phyloP scores from a whole-genome alignment of 2,888 invertebrate species.

The Subacronicta megacephala region DNA sequence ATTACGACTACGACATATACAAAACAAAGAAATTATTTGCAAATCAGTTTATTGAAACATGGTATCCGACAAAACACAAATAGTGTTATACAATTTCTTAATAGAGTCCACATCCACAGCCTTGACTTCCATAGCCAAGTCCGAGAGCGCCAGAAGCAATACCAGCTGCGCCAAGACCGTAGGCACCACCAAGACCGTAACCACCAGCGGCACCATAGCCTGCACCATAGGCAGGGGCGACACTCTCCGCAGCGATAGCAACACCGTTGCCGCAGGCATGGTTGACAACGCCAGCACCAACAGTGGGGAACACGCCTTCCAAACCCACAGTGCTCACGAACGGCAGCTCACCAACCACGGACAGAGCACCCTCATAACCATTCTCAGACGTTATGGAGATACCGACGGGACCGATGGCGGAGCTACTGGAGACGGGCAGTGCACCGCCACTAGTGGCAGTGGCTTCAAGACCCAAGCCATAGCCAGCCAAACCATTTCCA shows the following conservation, averaged over 20 bases:
- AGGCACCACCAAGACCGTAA: conserved; percentile 3
- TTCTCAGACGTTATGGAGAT: conserved; percentile 50
- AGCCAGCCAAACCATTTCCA: conserved; percentile 27
- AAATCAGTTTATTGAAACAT: not conserved
- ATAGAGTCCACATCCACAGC: conserved; percentile 25
- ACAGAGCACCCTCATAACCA: conserved; percentile 41
- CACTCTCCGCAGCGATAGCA: conserved; percentile 2
- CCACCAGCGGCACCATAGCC: conserved; percentile 4
- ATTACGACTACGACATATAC: too few species aligned
- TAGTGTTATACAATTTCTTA: conserved; percentile 4
- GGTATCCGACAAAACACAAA: too few species aligned
- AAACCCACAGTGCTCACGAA: conserved; percentile 40
- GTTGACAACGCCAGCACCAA: conserved; percentile 26
- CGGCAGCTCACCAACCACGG: conserved; percentile 43
- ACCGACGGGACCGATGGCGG: conserved; percentile 35
- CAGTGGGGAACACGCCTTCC: conserved; percentile 25
- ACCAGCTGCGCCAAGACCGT: conserved; percentile 3
- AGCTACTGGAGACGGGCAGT: conserved; percentile 40
- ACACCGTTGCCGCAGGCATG: conserved; percentile 28
- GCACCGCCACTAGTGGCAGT: conserved; percentile 44
- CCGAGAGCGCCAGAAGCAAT: not conserved
- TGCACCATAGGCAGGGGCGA: not conserved
- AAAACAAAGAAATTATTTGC: not conserved
- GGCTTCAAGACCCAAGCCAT: conserved; percentile 10
- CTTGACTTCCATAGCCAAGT: conserved; percentile 6